phyloP scores from a whole-genome alignment of 2,888 invertebrate genomes.

The Tribolium freemani region DNA sequence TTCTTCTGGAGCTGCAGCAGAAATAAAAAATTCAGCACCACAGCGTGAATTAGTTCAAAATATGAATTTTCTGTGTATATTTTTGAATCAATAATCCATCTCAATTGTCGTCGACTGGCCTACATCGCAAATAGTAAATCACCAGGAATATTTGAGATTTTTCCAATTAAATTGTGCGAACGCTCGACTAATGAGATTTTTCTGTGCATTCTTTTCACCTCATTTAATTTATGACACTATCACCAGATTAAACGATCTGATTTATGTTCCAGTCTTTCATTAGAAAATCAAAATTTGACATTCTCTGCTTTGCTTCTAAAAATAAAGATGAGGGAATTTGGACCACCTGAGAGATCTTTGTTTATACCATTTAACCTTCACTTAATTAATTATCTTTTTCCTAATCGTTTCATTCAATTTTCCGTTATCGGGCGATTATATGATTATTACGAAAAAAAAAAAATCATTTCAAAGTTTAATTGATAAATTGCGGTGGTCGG shows the following conservation, averaged over 20 bases:
- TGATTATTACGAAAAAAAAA: too few relatives aligned
- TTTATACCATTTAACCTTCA: constrained; percentile 9
- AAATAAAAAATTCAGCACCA: too few relatives aligned
- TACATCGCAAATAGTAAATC: too few relatives aligned
- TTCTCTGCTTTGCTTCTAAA: constrained; percentile 1
- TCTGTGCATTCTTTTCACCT: constrained; percentile 9
- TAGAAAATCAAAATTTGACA: constrained; percentile 1
- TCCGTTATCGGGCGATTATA: not conserved
- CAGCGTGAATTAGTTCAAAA: too few relatives aligned
- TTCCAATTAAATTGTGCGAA: constrained; percentile 5
- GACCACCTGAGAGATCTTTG: constrained; percentile 3
- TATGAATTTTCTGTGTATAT: too few relatives aligned
- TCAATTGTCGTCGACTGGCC: too few relatives aligned
- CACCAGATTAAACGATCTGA: not conserved
- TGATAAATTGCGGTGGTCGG: not conserved
- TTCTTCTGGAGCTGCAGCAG: too few relatives aligned
- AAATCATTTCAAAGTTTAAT: not conserved
- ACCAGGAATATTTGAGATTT: constrained; percentile 2
- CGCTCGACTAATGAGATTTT: not conserved
- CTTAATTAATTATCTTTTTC: not conserved
- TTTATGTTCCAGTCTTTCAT: not conserved
- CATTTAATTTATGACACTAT: not conserved
- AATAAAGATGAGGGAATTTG: constrained; percentile 8
- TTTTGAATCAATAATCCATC: not conserved
- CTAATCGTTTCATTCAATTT: constrained; percentile 18